Evolutionary conservation across 1,140 invertebrate genomes (phyloP).

Genomic region (Achroia grisella): DNA sequence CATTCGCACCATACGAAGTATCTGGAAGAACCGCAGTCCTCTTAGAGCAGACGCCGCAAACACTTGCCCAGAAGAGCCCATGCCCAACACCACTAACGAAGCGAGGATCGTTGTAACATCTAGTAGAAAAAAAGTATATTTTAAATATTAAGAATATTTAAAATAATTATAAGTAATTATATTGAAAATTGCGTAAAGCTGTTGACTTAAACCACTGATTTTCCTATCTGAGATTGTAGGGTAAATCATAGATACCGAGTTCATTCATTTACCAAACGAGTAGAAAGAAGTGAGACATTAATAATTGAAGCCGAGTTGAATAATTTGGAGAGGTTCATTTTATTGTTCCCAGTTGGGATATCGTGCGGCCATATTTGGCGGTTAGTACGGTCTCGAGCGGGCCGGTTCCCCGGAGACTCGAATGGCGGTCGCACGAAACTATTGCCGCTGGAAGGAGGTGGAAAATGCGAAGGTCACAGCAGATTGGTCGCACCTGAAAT

Average conservation of each 20-base stretch:
- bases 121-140: slow-evolving; percentile 54
- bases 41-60: slow-evolving; percentile 94
- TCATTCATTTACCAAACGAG: slow-evolving; percentile 1
- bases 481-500: slow-evolving; percentile 52
- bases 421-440: slow-evolving; percentile 41
- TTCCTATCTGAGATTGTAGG: too few relatives aligned
- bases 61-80: slow-evolving; percentile 91
- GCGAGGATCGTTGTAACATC: slow-evolving; percentile 95
- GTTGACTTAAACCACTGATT: too few relatives aligned
- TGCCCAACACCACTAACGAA: slow-evolving; percentile 88
- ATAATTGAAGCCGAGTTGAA: slow-evolving; percentile 19
- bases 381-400: slow-evolving; percentile 38
- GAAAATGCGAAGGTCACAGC: slow-evolving; percentile 51
- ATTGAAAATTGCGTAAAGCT: too few relatives aligned
- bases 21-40: slow-evolving; percentile 96
- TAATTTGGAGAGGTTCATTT: slow-evolving; percentile 33
- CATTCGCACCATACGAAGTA: slow-evolving; percentile 96
- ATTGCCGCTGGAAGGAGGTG: slow-evolving; percentile 31
- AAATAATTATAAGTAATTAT: too few relatives aligned
- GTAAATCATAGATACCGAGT: too few relatives aligned
- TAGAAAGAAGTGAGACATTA: slow-evolving; percentile 14
- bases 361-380: slow-evolving; percentile 48
- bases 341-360: slow-evolving; percentile 40
- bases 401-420: slow-evolving; percentile 40
- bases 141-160: too few relatives aligned